These are phyloP conservation scores for Euglossa dilemma DNA, from an alignment of 1,140 invertebrate species.

Conservation along the genomic window DNA sequence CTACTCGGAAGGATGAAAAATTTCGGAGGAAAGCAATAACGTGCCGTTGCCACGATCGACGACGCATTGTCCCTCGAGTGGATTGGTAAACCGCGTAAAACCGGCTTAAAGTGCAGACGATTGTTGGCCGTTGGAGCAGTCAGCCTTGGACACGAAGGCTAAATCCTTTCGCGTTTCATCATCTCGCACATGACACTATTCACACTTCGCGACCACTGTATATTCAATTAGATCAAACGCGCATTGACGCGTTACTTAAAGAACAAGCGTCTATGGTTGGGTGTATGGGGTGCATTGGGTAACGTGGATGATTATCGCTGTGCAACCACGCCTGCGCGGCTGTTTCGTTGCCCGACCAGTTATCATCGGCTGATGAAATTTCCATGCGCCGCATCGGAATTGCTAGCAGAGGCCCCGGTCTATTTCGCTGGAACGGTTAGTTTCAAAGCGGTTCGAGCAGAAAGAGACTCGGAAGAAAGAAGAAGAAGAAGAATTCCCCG, in stretches of 20 bases:
- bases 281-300: not conserved
- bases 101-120: slow-evolving; percentile 51
- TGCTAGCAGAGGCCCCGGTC: not conserved
- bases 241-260: slow-evolving; percentile 29
- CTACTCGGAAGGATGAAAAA: too few species aligned
- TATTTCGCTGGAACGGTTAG: not conserved
- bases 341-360: not conserved
- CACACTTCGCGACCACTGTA: slow-evolving; percentile 39
- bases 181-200: slow-evolving; percentile 63
- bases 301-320: not conserved
- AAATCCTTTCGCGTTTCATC: slow-evolving; percentile 76
- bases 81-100: slow-evolving; percentile 36
- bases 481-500: slow-evolving; percentile 40
- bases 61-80: slow-evolving; percentile 1
- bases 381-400: not conserved
- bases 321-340: not conserved
- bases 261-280: not conserved
- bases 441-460: not conserved
- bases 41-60: not conserved
- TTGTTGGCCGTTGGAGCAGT: slow-evolving; percentile 57
- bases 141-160: slow-evolving; percentile 73
- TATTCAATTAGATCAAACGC: slow-evolving; percentile 58
- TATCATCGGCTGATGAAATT: not conserved
- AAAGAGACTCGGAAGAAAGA: slow-evolving; percentile 26
- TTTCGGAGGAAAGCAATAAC: not conserved